phyloP scores from a whole-genome alignment of 2,888 invertebrate species.

The Agrilus biguttatus region DNA sequence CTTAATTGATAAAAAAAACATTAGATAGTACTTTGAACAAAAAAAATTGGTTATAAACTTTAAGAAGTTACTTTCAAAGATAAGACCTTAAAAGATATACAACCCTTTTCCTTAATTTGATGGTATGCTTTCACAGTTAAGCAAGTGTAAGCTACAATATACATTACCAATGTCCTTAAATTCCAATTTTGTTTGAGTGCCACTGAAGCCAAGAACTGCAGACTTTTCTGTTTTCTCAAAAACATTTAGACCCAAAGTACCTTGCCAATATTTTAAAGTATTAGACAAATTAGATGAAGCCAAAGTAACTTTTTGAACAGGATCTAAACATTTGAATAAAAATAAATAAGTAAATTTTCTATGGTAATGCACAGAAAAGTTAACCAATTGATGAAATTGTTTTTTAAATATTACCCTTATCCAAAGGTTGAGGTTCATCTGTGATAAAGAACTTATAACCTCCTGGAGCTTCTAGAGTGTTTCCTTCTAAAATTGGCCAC shows the following conservation, averaged over 20 bases:
- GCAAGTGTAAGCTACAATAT: too few species aligned
- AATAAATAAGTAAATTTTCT: constrained; percentile 2
- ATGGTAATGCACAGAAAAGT: neutral
- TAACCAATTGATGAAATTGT: constrained; percentile 1
- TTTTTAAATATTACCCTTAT: constrained; percentile 38
- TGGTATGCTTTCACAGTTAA: too few species aligned
- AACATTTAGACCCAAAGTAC: constrained; percentile 58
- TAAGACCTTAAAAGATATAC: too few species aligned
- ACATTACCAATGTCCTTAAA: constrained; percentile 54
- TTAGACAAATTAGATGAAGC: constrained; percentile 60
- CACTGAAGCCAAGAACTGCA: constrained; percentile 53
- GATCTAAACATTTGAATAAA: constrained; percentile 39
- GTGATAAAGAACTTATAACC: constrained; percentile 79
- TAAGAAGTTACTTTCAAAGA: too few species aligned
- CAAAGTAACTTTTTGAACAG: constrained; percentile 65
- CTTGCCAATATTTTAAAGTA: constrained; percentile 76
- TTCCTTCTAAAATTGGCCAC: constrained; percentile 56
- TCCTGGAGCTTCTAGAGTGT: constrained; percentile 71
- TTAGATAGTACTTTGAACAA: too few species aligned
- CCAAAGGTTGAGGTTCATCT: constrained; percentile 51
- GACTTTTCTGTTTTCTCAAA: constrained; percentile 47
- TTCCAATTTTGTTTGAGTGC: constrained; percentile 63
- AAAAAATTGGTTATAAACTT: too few species aligned
- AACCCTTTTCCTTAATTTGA: too few species aligned
- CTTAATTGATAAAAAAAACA: too few species aligned